Base-by-base conservation (phyloP, 1,140 invertebrate species). In the Eufriesea mexicana region DNA sequence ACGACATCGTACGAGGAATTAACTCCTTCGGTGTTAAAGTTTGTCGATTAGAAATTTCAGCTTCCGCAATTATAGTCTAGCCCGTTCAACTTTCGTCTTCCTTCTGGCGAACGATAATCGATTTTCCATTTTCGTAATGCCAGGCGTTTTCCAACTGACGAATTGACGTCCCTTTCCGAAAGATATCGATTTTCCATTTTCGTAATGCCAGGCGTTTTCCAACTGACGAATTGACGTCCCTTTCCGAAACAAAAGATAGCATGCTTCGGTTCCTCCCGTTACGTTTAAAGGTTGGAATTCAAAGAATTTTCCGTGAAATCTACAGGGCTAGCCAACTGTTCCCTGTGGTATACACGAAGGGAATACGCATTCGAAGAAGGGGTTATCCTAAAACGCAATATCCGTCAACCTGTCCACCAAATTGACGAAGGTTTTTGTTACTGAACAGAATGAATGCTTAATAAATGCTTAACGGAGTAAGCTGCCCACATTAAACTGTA, bases 1-100 rank as follows among this genome's bases (percentile, higher is more conserved):
- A 20, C 12, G 61, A 20, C 35, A 67, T 75, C 42, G 59, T 74
- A 51, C 74, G 79, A 81, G 75, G 66, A 81, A 81, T 81, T 75
- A 75, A 61, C n/a, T 35, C n/a, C 18, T 20, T n/a, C 35, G 62
- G 57, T 72, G 59, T 73, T 28, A 64, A 79, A 70, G 70, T 75
- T 75, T 75, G 16, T 23, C 18, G 47, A 28, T 28, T 61, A 62
- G 28, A 62, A 75, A 75, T 42, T 66, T 51, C 49, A 7, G 7
- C 5, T 42, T 14, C 9, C 28, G 18, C 51, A 42, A 47, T 25
- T 23, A 28, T 14, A 18, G 55, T 35, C 6, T 0, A 8, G 12
- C 16, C 18, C 49, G 47, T 55, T 74, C 18, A 16, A 64, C n/a
- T 80, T 66, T 80, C 75, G 66, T 54, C 42, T 1, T 6, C 10